A percentile compares a stretch with the other conserved stretches of the same genome.
Conservation (phyloP, 2,797 vertebrate genomes). For the Micrastur ruficollis region DNA sequence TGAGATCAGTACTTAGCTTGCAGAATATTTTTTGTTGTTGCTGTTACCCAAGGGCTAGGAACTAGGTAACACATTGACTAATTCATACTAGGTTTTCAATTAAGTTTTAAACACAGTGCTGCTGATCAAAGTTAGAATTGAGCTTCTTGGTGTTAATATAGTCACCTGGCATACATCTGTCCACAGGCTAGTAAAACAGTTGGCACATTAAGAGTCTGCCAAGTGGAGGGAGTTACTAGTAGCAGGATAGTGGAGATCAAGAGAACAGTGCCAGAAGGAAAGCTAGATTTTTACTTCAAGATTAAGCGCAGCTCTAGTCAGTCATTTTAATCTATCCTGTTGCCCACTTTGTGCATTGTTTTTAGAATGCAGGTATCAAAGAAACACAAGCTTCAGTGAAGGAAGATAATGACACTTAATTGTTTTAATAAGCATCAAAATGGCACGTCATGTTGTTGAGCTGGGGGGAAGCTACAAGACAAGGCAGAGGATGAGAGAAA, state of each 20-base stretch:
- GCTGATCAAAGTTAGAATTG: neutral
- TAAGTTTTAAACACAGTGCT: neutral
- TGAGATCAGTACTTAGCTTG: neutral
- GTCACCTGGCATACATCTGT: neutral
- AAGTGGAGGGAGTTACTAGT: neutral
- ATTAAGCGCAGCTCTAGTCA: neutral
- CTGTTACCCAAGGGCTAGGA: neutral
- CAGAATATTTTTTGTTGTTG: neutral
- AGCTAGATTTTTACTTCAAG: neutral
- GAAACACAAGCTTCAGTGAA: neutral
- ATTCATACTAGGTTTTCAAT: neutral
- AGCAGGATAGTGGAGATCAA: neutral
- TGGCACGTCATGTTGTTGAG: neutral
- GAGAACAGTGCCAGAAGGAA: neutral
- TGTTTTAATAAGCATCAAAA: neutral
- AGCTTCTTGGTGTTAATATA: neutral
- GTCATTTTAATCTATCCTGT: neutral
- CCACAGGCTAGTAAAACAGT: neutral
- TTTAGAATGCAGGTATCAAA: neutral
- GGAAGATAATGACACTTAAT: neutral
- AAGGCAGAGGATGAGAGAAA: neutral
- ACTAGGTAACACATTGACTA: neutral
- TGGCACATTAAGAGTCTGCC: neutral
- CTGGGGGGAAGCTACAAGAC: neutral
- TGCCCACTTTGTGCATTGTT: neutral